Evolutionary conservation across 2,888 invertebrate species (phyloP).

Genomic region (Parascotia fuliginaria): DNA sequence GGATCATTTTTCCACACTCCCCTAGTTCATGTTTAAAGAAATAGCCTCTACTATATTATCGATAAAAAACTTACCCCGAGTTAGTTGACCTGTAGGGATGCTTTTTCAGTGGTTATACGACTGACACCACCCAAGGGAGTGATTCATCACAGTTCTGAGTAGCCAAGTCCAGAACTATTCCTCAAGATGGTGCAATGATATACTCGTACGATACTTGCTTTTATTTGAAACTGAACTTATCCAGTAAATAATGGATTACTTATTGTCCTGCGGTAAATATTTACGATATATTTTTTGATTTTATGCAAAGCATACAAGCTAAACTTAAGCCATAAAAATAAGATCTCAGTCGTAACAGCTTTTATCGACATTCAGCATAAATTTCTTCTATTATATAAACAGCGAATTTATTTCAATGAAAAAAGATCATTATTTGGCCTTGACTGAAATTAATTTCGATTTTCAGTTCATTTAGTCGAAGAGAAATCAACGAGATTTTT

Average conservation of each 20-base stretch:
- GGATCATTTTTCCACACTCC: conserved; percentile 42
- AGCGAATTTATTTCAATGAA: not conserved
- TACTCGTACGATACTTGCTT: conserved; percentile 46
- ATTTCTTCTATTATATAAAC: not conserved
- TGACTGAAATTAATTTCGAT: conserved; percentile 1
- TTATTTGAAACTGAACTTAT: conserved; percentile 26
- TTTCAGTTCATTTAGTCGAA: conserved; percentile 1
- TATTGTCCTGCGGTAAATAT: no score
- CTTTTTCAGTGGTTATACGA: conserved; percentile 40
- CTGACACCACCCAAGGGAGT: conserved; percentile 37
- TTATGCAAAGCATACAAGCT: no score
- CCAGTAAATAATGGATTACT: no score
- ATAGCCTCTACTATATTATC: conserved; percentile 40
- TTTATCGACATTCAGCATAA: conserved; percentile 10
- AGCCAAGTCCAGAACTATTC: conserved; percentile 32
- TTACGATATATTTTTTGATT: no score
- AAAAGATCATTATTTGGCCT: conserved; percentile 1
- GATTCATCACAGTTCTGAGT: conserved; percentile 55
- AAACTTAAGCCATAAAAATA: not conserved
- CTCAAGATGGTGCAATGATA: conserved; percentile 33
- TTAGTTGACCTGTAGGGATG: conserved; percentile 40
- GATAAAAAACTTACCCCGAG: conserved; percentile 36
- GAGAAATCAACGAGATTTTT: not conserved
- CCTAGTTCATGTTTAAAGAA: conserved; percentile 44
- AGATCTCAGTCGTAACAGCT: not conserved